Base-by-base conservation (phyloP, 2,797 vertebrate species). In the Caiman crocodilus region DNA sequence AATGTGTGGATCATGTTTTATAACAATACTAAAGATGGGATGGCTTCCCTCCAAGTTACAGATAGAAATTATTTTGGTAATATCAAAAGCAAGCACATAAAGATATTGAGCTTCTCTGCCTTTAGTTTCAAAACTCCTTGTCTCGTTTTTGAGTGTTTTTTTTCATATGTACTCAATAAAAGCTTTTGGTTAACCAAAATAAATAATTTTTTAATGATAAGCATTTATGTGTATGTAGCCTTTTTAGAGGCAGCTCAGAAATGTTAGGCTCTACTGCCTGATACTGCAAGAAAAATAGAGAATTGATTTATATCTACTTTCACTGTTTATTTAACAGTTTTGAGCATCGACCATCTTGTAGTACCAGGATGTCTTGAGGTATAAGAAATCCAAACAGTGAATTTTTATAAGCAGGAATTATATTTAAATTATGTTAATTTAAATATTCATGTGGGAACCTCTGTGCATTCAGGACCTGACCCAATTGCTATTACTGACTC, bases 181-280 rank as follows among this genome's bases (percentile, higher is more conserved):
- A 20, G 63, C 81, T 94, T 69, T 30, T 78, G 32, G 77, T 50
- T 35, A 35, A 75, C 32, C 15, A 10, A 20, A 28, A 76, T 25
- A 85, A 35, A 25, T 85, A 69, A 57, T 2, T 92, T 65, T 82
- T 73, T 79, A 67, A 35, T 50, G 50, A 65, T 73, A 15, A 26
- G 35, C 21, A 42, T 26, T 50, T 50, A 50, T 50, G 42, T 50
- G 42, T 50, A 50, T 15, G 64, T 30, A 4, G 28, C 61, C 26
- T 79, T 92, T 94, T 88, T 83, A 83, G 82, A 32, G 30, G n/a
- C 26, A 89, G 80, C 80, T 94, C 25, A 64, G 42, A 50, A 50
- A 78, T 35, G 35, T 80, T 85, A 2, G 28, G 26, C 42, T 87
- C 42, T 76, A 1, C 59, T 93, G 57, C 59, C 63, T 79, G 55